Evolutionary conservation across 2,888 invertebrate species (phyloP).

Genomic region (Hemaris fuciformis): DNA sequence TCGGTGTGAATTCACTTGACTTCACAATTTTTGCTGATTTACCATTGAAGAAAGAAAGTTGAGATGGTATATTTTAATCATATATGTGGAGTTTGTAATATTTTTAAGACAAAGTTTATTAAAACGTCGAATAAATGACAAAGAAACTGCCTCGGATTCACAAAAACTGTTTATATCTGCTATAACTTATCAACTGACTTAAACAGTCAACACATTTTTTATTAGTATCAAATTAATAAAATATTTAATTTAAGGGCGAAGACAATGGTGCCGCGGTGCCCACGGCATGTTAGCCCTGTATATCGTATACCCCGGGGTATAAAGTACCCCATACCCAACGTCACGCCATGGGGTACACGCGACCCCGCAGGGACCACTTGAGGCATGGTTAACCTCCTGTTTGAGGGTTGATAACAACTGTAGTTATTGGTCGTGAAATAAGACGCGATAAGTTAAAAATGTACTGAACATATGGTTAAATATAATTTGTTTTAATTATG

Average conservation of each 20-base stretch:
- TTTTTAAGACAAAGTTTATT: no score
- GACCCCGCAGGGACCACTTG: conserved; percentile 71
- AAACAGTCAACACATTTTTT: conserved; percentile 38
- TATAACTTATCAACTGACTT: background rate
- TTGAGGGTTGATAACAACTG: conserved; percentile 13
- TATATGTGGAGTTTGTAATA: no score
- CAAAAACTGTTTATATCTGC: no score
- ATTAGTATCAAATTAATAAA: conserved; percentile 58
- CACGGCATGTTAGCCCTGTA: conserved; percentile 28
- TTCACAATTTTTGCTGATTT: no score
- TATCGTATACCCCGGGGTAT: conserved; percentile 46
- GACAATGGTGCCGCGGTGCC: conserved; percentile 44
- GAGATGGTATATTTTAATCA: no score
- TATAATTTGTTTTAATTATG: background rate
- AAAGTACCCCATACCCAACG: conserved; percentile 22
- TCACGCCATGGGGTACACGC: conserved; percentile 49
- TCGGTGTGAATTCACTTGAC: no score
- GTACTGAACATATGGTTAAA: background rate
- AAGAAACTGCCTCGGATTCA: no score
- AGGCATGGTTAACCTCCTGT: conserved; percentile 33
- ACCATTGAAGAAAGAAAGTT: no score
- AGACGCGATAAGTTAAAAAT: background rate
- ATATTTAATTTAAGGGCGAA: conserved; percentile 59
- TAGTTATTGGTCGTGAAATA: conserved; percentile 1
- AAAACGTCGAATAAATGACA: no score